Evolutionary conservation across 2,797 vertebrate genomes (phyloP), one percentile per base, ranked within the genome.

Genomic region (Carcharodon carcharias): DNA sequence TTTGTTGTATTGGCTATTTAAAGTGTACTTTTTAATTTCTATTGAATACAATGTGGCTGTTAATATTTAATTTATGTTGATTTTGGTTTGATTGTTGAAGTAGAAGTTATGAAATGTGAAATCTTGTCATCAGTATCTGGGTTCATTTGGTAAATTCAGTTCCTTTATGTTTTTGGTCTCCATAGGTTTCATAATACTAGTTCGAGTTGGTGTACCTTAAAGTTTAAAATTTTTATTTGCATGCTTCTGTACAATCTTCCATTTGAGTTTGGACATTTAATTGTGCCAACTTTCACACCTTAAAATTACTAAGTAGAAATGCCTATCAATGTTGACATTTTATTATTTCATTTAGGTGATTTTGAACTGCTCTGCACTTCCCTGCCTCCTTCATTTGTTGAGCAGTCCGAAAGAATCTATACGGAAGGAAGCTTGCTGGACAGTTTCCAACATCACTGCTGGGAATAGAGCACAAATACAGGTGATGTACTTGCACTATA

Each of bases 391-490:
- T 97, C 98, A 99, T 97, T 98, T 99, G 96, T 97, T 99, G 97
- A 99, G 98, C 97, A 99, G 98, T 97, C 98, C 99, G 96, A 99
- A 99, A 97, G 99, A 99, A 96, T 99, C 99, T 94, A 99, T 99
- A 97, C 98, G 98, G 97, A 99, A 99, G 97, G 99, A 99, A 97
- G 99, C 99, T 0, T 99, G 99, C 97, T 99, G 99, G 99, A 99
- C 99, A 9, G 98, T 99, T 97, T 99, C 99, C 96, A 99, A 99
- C 97, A 99, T 99, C 97, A 99, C 99, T 96, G 99, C 99, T 97
- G 99, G 99, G 97, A 99, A 99, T 97, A 98, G 99, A 98, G 98
- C 98, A 97, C 99, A 99, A 97, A 99, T 99, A 97, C 99, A 99
- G 98, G 99, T 99, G 23, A 92, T 93, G 26, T 50, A 92, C 54